phyloP scores from a whole-genome alignment of 30 jellyfish, hydroid and myxozoan species.

The Chrysaora quinquecirrha region DNA sequence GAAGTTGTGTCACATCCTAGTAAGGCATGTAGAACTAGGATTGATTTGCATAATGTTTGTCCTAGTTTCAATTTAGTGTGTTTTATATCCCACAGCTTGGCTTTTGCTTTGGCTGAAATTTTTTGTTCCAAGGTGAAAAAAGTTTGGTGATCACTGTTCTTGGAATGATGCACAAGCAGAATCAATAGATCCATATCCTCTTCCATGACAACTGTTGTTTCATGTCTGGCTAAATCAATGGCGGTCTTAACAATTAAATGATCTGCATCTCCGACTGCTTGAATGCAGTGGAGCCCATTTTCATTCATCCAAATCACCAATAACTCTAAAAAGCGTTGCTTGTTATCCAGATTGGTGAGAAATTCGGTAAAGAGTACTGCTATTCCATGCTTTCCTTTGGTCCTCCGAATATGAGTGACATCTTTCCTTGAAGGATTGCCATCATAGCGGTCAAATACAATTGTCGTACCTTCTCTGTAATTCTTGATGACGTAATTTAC shows the following conservation, averaged over 20 bases:
- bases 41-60: not conserved
- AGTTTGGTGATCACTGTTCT: not conserved
- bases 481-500: not conserved
- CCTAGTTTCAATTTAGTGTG: constrained; percentile 8
- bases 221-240: not conserved
- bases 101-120: not conserved
- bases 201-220: constrained; percentile 1
- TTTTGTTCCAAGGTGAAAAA: not conserved
- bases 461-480: constrained; percentile 17
- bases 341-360: constrained; percentile 31
- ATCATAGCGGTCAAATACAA: constrained; percentile 29
- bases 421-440: constrained; percentile 10
- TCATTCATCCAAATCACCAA: not conserved
- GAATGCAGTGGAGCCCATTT: not conserved
- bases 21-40: not conserved
- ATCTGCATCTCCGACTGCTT: constrained; percentile 27
- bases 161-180: constrained; percentile 6
- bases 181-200: constrained; percentile 43
- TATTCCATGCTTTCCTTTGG: constrained; percentile 18
- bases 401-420: constrained; percentile 39
- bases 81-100: not conserved
- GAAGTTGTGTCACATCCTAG: constrained; percentile 21
- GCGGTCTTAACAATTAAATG: constrained; percentile 29
- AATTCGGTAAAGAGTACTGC: constrained; percentile 30
- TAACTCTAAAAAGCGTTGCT: constrained; percentile 20